Percentiles rank a stretch among this genome's conserved stretches.
phyloP scores from a whole-genome alignment of 2,888 invertebrate species.

The Bellardia pandia region DNA sequence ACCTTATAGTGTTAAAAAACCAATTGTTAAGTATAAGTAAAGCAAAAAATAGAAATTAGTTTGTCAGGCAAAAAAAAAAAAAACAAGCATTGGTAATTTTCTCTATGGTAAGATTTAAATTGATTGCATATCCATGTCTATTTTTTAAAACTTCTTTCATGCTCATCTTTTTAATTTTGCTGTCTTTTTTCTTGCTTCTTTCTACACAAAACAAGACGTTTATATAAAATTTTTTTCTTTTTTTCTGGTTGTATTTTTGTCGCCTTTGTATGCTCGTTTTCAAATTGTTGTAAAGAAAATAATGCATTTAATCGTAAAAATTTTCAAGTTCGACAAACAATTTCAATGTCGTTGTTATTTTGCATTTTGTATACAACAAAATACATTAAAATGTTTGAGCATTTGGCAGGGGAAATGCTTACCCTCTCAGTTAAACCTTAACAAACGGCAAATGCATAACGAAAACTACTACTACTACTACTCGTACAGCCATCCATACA shows the following conservation, averaged over 20 bases:
- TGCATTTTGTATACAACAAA: slow-evolving; percentile 54
- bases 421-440: slow-evolving; percentile 60
- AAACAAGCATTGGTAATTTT: slow-evolving; percentile 51
- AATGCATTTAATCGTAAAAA: slow-evolving; percentile 83
- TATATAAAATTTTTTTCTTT: background rate
- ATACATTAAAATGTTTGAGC: slow-evolving; percentile 54
- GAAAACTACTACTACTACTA: slow-evolving; percentile 4
- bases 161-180: background rate
- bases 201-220: background rate
- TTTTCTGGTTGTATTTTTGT: background rate
- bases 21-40: background rate
- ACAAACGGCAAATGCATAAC: background rate
- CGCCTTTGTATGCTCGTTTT: slow-evolving; percentile 38
- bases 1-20: slow-evolving; percentile 33
- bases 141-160: slow-evolving; percentile 23
- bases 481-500: slow-evolving; percentile 23
- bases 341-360: slow-evolving; percentile 81
- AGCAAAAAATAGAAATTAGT: slow-evolving; percentile 1
- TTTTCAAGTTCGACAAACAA: slow-evolving; percentile 83
- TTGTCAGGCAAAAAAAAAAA: slow-evolving; percentile 11
- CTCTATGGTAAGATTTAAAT: slow-evolving; percentile 63
- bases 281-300: slow-evolving; percentile 75
- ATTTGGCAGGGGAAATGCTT: slow-evolving; percentile 21
- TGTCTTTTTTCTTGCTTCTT: background rate
- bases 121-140: slow-evolving; percentile 82